A percentile compares a stretch with the other conserved stretches of the same genome.
Conservation (phyloP, 2,888 invertebrate species). For the Ecliptopera silaceata region DNA sequence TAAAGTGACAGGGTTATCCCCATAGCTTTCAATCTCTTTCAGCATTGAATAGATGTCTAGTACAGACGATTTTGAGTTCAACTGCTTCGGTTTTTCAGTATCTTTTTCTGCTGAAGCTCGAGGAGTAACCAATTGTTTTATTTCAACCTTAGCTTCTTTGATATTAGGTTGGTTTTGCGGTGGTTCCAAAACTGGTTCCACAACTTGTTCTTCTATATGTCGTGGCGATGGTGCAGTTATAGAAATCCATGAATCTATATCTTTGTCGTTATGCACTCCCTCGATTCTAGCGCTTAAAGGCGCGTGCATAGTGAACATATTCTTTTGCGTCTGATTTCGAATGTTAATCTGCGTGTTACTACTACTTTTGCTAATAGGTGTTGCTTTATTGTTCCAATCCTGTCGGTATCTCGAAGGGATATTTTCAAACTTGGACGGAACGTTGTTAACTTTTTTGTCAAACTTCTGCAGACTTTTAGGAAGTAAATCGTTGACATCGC, state of each 20-base stretch:
- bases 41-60: constrained; percentile 79
- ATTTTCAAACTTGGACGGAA: constrained; percentile 48
- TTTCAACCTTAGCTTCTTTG: constrained; percentile 34
- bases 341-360: constrained; percentile 44
- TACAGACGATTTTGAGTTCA: constrained; percentile 67
- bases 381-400: constrained; percentile 66
- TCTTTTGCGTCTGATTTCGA: constrained; percentile 61
- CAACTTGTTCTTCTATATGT: constrained; percentile 46
- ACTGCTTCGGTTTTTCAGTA: constrained; percentile 48
- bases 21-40: constrained; percentile 77
- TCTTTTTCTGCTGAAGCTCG: constrained; percentile 40
- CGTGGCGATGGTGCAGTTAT: constrained; percentile 69
- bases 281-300: constrained; percentile 73
- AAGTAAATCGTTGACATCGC: constrained; percentile 55
- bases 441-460: constrained; percentile 58
- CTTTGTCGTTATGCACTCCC: constrained; percentile 71
- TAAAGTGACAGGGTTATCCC: constrained; percentile 65
- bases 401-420: constrained; percentile 48
- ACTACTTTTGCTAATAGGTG: constrained; percentile 42
- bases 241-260: constrained; percentile 80
- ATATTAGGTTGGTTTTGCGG: constrained; percentile 20
- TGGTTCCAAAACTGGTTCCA: constrained; percentile 32
- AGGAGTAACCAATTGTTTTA: constrained; percentile 23
- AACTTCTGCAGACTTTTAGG: constrained; percentile 55
- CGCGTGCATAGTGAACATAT: constrained; percentile 50